These are phyloP conservation scores for Corythucha ciliata DNA, from an alignment of 2,888 invertebrate species.

Conservation along the genomic window DNA sequence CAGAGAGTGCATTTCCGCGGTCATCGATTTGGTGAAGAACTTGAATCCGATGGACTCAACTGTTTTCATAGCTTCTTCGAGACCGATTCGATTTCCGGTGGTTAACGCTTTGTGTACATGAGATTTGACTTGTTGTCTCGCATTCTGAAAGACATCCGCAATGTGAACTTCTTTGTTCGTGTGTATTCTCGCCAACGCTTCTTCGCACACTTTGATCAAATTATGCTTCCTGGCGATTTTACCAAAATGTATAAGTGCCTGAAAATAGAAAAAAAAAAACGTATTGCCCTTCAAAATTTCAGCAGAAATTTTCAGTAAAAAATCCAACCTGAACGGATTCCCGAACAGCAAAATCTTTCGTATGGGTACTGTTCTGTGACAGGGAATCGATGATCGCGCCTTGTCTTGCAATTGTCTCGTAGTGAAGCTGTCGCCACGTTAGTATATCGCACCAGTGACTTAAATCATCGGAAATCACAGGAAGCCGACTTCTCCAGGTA, in stretches of 20 bases:
- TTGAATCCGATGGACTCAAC: slow-evolving; percentile 92
- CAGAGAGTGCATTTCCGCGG: slow-evolving; percentile 89
- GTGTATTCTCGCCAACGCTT: slow-evolving; percentile 85
- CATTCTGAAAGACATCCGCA: slow-evolving; percentile 95
- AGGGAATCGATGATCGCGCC: no score
- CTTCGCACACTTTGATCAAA: slow-evolving; percentile 79
- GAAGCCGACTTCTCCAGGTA: slow-evolving; percentile 94
- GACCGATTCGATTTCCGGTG: slow-evolving; percentile 62
- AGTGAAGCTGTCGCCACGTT: slow-evolving; percentile 95
- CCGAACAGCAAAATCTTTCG: slow-evolving; percentile 81
- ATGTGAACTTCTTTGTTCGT: slow-evolving; percentile 93
- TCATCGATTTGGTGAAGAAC: slow-evolving; percentile 92
- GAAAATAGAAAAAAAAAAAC: slow-evolving; percentile 40
- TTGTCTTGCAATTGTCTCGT: slow-evolving; percentile 56
- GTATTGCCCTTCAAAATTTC: background rate
- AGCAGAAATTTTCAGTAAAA: slow-evolving; percentile 37
- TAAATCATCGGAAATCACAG: slow-evolving; percentile 90
- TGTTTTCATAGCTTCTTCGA: slow-evolving; percentile 77
- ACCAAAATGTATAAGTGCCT: slow-evolving; percentile 92
- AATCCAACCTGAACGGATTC: slow-evolving; percentile 62
- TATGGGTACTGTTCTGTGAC: no score
- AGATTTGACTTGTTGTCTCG: slow-evolving; percentile 85
- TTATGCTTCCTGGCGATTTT: slow-evolving; percentile 94
- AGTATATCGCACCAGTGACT: slow-evolving; percentile 98
- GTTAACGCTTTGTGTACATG: slow-evolving; percentile 83